A percentile compares a stretch with the other conserved stretches of the same genome.
phyloP scores from a whole-genome alignment of 2,113 vertebrate species.

The Neotragus moschatus region DNA sequence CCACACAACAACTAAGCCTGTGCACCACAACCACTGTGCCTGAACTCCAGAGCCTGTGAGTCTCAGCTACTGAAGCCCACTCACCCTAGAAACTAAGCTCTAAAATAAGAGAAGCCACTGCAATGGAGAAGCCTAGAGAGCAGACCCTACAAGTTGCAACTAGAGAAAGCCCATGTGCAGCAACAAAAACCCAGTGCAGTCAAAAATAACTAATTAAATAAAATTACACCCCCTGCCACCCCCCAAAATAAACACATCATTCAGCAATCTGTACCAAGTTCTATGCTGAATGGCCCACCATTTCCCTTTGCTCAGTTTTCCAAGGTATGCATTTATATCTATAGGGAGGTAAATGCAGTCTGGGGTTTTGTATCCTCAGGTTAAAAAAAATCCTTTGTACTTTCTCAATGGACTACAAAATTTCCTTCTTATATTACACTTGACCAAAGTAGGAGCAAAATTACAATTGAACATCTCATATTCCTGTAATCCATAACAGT shows the following conservation, averaged over 20 bases:
- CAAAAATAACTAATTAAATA: neutral
- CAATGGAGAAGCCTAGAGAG: neutral
- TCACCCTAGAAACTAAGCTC: neutral
- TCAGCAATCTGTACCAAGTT: neutral
- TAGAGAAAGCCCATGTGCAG: neutral
- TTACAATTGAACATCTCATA: neutral
- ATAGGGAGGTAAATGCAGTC: neutral
- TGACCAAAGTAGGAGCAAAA: neutral
- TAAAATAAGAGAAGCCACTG: neutral
- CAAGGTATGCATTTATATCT: neutral
- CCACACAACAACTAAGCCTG: neutral
- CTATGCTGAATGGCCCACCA: neutral
- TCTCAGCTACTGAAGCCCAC: neutral
- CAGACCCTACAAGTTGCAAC: neutral
- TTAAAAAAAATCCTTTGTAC: neutral
- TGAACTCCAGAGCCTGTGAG: neutral
- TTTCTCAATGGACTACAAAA: neutral
- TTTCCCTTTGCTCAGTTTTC: neutral
- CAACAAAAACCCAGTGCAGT: neutral
- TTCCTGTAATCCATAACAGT: neutral
- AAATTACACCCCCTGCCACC: fast-evolving
- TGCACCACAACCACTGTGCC: neutral
- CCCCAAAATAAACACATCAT: neutral
- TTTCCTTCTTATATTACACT: neutral
- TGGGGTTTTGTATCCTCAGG: neutral